Base-by-base conservation (phyloP, 2,113 vertebrate species). In the Toxotes jaculatrix region DNA sequence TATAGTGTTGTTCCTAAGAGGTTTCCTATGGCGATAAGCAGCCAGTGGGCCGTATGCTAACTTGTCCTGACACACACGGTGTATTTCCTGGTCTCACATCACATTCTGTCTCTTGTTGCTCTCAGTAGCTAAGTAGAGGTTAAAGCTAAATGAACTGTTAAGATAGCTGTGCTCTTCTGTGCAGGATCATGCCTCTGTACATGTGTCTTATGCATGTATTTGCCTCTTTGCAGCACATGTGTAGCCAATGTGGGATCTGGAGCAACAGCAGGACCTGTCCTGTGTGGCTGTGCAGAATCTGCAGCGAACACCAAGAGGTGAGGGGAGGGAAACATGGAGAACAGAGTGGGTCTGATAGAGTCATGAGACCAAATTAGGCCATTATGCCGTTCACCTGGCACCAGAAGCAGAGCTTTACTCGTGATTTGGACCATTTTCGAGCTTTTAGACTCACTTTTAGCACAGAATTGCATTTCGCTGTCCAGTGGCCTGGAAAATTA, bases 301-400 rank as follows among this genome's bases (percentile, higher is more conserved):
- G 97, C 96, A 95, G 94, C 0, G 98, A 99, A 82, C 96, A 99
- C 79, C 92, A 96, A 73, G 98, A 99, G 97, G 98, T 99, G 84
- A 95, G 95, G 78, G 21, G 7, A 42, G 67, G 34, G n/a, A 51
- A 13, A 0, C 12, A 47, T 10, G 31, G 38, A 9, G 59, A 69
- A 3, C 10, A 38, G 43, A 45, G 62, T 16, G 10, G 51, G 4
- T 27, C 27, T 19, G 16, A 73, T 23, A 16, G 23, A 56, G 40
- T 69, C 45, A 38, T 0, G 21, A 3, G 2, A 13, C 43, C 47
- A 51, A n/a, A 61, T 83, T 40, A 59, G 38, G 16, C 27, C 27
- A 51, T 86, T 61, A 56, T 55, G 27, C 51, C 59, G 19, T 32
- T 17, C 14, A 55, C 53, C 61, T 27, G 34, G 40, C 74, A n/a